Evolutionary conservation across 2,888 invertebrate species (phyloP).

Genomic region (Criorhina ranunculi): DNA sequence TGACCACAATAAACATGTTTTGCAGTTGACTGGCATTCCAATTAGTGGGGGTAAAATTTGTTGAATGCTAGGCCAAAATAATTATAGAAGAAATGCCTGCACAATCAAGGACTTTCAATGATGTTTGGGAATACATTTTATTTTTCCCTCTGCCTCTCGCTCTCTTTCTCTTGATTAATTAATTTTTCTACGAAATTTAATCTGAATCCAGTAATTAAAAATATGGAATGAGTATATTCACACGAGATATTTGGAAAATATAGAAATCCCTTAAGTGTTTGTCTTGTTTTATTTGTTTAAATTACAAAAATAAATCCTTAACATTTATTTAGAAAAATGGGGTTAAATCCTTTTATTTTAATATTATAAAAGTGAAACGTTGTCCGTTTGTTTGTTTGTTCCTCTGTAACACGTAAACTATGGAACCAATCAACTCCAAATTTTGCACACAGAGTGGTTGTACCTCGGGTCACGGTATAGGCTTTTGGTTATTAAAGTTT

Average conservation of each 20-base stretch:
- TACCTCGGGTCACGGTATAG: too few species aligned
- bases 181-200: background rate
- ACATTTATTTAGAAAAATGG: too few species aligned
- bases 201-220: background rate
- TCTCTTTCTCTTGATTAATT: background rate
- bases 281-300: background rate
- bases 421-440: too few species aligned
- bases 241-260: background rate
- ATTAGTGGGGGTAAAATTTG: background rate
- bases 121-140: background rate
- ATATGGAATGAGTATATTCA: background rate
- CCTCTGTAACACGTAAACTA: too few species aligned
- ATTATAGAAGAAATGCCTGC: background rate
- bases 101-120: background rate
- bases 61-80: background rate
- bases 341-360: too few species aligned
- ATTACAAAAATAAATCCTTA: too few species aligned
- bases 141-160: too few species aligned
- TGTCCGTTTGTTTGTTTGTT: too few species aligned
- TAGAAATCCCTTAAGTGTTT: background rate
- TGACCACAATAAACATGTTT: slow-evolving; percentile 18
- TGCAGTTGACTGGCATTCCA: slow-evolving; percentile 25
- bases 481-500: too few species aligned
- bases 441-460: too few species aligned
- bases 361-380: too few species aligned